Base-by-base conservation (phyloP, 2,888 invertebrate species). In the Dorcus parallelipipedus region DNA sequence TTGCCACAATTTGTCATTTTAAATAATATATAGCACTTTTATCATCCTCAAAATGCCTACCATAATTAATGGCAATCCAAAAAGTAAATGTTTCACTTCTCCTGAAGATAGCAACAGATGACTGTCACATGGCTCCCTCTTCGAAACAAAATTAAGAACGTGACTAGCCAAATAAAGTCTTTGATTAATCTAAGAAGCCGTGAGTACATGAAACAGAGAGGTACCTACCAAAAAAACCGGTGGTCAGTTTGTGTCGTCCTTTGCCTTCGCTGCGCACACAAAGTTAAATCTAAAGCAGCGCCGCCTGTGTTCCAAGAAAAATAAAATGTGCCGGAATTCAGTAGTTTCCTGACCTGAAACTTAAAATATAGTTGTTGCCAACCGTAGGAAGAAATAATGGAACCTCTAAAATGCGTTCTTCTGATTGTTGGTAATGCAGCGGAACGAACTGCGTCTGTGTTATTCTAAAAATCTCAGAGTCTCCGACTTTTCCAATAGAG, bases 261-360 rank as follows among this genome's bases (percentile, higher is more conserved):
- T 65, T 88, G 86, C 70, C 91, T 86, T 67, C 95, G 86, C 81
- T 98, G 98, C 52, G 95, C 93, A 78, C 96, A 97, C 55, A 97
- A 80, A 9, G 97, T 98, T 59, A 99, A 86, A 82, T 99, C 98
- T 74, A 96, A 87, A 8, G 73, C 67, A 38, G 64, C 55, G 40
- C 71, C 69, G 3, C 70, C 73, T 38, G 76, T 78, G 57, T 73
- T 58, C 90, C 92, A 93, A 0, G 97, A 91, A 78, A 99, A 99
- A 77, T 99, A 99, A 78, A 98, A 98, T 40, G 96, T 97, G 9
- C 98, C 98, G n/a, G 97, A 97, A 76, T 95, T 97, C 3, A 99
- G 82, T 54, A 99, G 81, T 78, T 97, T 96, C 64, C 94, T 86
- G 3, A 84, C 78, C 77, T 78, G 54, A 3, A 59, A 42, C n/a